Percentiles rank a stretch among this genome's conserved stretches.
Conservation (phyloP, 2,888 invertebrate species). For the Hypomecis punctinalis region DNA sequence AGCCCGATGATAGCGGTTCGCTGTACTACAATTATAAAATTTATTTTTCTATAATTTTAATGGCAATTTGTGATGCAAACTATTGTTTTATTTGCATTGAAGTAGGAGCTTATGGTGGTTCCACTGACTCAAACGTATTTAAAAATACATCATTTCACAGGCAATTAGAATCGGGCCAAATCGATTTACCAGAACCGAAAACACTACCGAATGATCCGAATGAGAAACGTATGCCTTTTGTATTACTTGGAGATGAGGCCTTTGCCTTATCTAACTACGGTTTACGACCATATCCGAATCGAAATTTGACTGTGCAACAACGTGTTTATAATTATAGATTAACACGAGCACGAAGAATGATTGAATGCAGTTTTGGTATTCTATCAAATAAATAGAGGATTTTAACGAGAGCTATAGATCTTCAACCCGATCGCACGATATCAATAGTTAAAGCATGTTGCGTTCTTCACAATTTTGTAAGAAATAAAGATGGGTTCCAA, state of each 20-base stretch:
- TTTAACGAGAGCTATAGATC: conserved; percentile 22
- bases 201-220: conserved; percentile 27
- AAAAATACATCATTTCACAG: conserved; percentile 6
- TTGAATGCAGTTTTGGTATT: conserved; percentile 36
- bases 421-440: conserved; percentile 15
- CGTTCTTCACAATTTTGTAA: conserved; percentile 26
- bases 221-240: conserved; percentile 41
- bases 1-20: conserved; percentile 28
- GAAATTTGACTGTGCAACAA: conserved; percentile 36
- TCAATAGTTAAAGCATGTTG: conserved; percentile 38
- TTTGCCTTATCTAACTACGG: conserved; percentile 46
- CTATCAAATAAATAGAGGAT: conserved; percentile 34
- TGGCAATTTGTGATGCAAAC: conserved; percentile 39
- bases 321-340: conserved; percentile 22
- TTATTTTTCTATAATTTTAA: conserved; percentile 35
- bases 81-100: conserved; percentile 30
- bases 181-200: conserved; percentile 32
- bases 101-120: too few species aligned
- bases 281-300: conserved; percentile 50
- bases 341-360: conserved; percentile 29
- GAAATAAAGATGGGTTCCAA: conserved; percentile 32
- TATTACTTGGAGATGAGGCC: conserved; percentile 46
- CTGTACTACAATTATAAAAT: conserved; percentile 36
- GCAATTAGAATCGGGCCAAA: conserved; percentile 27
- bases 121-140: too few species aligned